These are phyloP conservation scores for Cotesia congregata DNA, from an alignment of 2,888 invertebrate species.

Conservation along the genomic window DNA sequence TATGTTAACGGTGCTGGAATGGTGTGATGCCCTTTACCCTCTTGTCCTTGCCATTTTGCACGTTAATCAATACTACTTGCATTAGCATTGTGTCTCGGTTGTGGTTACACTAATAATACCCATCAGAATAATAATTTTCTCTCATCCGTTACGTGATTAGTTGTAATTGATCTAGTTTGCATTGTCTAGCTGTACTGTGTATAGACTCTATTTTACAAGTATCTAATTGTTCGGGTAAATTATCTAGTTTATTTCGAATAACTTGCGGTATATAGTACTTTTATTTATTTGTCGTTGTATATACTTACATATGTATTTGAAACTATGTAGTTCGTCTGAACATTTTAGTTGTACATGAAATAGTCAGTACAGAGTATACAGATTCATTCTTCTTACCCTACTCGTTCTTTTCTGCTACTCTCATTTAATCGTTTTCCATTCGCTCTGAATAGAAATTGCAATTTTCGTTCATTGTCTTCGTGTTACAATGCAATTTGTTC, in stretches of 20 bases:
- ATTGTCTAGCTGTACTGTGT: constrained; percentile 3
- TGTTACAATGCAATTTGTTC: neutral
- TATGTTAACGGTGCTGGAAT: neutral
- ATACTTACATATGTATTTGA: neutral
- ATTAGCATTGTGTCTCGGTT: neutral
- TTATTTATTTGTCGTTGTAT: neutral
- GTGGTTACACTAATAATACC: neutral
- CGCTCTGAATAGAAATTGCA: neutral
- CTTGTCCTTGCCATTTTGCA: neutral
- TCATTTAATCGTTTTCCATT: constrained; percentile 13
- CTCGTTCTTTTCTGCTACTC: neutral
- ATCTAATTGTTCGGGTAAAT: neutral
- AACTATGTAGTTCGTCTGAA: neutral
- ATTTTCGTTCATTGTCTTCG: constrained; percentile 1
- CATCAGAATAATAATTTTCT: constrained; percentile 1
- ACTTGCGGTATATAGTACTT: neutral
- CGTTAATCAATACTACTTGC: constrained; percentile 14
- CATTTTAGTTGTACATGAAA: neutral
- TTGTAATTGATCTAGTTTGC: constrained; percentile 21
- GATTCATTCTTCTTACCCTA: neutral
- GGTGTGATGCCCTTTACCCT: neutral
- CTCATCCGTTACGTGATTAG: constrained; percentile 2
- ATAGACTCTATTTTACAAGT: neutral
- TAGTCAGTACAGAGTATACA: constrained; percentile 6
- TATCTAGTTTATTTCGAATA: neutral